Conservation (phyloP, 1,140 invertebrate species). For the Halictus rubicundus region DNA sequence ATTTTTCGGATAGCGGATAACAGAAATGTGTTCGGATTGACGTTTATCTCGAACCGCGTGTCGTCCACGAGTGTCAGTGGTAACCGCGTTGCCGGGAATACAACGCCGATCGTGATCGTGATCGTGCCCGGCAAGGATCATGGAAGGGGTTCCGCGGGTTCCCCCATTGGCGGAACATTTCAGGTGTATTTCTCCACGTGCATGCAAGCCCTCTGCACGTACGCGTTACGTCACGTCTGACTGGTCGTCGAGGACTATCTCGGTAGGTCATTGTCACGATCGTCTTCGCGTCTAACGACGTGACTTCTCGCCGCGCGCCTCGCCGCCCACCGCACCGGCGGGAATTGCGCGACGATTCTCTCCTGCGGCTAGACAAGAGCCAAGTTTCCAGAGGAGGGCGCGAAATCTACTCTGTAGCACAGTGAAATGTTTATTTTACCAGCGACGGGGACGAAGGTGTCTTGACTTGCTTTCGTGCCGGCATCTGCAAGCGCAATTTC, state of each 20-base stretch:
- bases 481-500: not conserved
- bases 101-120: constrained; percentile 56
- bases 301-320: not conserved
- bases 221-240: constrained; percentile 59
- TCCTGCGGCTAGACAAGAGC: too few relatives aligned
- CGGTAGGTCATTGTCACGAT: constrained; percentile 68
- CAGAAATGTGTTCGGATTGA: constrained; percentile 26
- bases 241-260: constrained; percentile 44
- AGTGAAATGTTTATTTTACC: constrained; percentile 28
- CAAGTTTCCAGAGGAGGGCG: not conserved
- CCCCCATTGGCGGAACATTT: constrained; percentile 60
- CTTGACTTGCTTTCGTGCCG: too few relatives aligned
- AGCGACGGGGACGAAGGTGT: too few relatives aligned
- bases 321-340: not conserved
- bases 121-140: constrained; percentile 51
- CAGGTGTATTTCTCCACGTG: constrained; percentile 60
- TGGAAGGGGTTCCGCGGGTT: constrained; percentile 53
- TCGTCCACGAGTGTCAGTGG: constrained; percentile 54
- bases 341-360: constrained; percentile 3
- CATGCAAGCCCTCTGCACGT: constrained; percentile 42
- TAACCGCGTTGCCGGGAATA: constrained; percentile 47
- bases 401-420: not conserved
- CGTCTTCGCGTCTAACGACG: constrained; percentile 38
- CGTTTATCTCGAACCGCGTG: constrained; percentile 58
- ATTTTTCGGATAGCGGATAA: too few relatives aligned